phyloP scores from a whole-genome alignment of 92 coral and sea anemone species.

The Porites lobata region DNA sequence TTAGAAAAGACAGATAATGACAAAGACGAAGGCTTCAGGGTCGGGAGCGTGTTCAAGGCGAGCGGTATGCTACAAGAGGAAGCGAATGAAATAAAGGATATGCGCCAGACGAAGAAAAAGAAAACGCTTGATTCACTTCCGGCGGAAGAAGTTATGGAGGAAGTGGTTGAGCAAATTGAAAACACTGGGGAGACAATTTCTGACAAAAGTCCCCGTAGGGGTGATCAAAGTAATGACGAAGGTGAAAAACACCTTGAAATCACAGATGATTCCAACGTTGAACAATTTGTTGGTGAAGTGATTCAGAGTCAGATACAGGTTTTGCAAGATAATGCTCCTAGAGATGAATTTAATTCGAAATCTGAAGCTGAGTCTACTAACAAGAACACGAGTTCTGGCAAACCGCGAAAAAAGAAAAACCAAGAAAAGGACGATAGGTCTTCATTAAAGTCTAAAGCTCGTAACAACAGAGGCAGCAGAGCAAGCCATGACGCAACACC shows the following conservation, averaged over 20 bases:
- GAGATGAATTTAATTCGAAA: background rate
- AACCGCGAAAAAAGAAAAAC: background rate
- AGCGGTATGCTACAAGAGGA: conserved; percentile 63
- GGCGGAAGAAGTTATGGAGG: conserved; percentile 71
- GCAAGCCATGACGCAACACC: conserved; percentile 26
- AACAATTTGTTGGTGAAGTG: background rate
- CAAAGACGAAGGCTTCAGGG: conserved; percentile 19
- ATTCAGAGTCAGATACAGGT: background rate
- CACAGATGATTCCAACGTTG: conserved; percentile 9
- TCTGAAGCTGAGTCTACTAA: background rate
- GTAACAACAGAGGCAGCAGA: conserved; percentile 13
- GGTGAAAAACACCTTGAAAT: background rate
- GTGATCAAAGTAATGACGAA: background rate
- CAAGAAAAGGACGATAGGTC: background rate
- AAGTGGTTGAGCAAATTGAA: conserved; percentile 37
- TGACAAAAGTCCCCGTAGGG: background rate
- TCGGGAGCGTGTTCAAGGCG: conserved; percentile 60
- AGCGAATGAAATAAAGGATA: conserved; percentile 58
- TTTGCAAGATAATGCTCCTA: background rate
- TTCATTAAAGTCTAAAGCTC: background rate
- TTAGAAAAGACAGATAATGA: background rate
- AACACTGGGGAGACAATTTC: background rate
- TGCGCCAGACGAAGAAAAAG: conserved; percentile 47
- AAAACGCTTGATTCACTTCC: conserved; percentile 63
- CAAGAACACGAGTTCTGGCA: background rate